A percentile compares a stretch with the other conserved stretches of the same genome.
phyloP scores from a whole-genome alignment of 2,797 vertebrate genomes.

The Trachops cirrhosus region DNA sequence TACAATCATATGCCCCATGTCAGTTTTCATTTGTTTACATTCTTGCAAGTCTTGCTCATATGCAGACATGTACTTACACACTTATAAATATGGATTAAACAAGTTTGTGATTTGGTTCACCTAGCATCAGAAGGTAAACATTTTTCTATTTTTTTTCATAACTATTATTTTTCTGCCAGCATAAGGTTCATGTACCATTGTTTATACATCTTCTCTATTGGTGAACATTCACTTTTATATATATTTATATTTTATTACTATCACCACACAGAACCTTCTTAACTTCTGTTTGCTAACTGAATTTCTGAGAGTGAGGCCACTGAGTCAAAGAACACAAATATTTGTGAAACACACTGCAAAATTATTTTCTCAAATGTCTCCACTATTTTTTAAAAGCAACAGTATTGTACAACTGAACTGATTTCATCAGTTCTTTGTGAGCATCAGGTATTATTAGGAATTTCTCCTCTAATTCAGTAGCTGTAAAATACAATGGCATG shows the following conservation, averaged over 20 bases:
- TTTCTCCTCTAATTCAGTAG: neutral
- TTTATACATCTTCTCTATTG: neutral
- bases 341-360: constrained; percentile 5
- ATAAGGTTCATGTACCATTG: neutral
- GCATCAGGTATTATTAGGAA: neutral
- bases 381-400: neutral
- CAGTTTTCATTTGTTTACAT: neutral
- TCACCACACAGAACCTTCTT: neutral
- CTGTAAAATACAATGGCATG: neutral
- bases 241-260: neutral
- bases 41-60: neutral
- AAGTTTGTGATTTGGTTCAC: neutral
- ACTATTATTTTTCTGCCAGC: constrained; percentile 4
- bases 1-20: neutral
- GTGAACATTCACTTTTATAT: neutral
- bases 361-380: neutral
- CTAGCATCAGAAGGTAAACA: neutral
- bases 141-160: neutral
- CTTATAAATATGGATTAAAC: neutral
- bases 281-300: neutral
- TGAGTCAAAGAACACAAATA: neutral
- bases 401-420: neutral
- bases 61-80: neutral
- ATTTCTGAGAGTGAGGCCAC: neutral
- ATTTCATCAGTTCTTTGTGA: neutral